Conservation (phyloP, 23 tunicate species). For the Trididemnum clinides region DNA sequence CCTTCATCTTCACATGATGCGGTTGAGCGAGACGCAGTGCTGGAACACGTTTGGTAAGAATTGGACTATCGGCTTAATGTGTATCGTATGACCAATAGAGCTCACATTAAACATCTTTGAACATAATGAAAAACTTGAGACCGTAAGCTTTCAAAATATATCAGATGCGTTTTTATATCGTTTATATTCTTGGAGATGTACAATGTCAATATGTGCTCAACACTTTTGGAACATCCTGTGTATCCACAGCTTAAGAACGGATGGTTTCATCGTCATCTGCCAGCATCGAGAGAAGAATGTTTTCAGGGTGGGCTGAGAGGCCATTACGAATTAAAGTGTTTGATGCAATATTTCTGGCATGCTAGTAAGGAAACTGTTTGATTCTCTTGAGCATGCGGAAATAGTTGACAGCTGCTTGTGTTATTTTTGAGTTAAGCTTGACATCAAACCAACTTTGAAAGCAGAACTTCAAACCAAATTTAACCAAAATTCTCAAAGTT, state of each 20-base stretch:
- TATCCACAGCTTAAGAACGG: conserved; percentile 8
- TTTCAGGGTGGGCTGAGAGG: conserved; percentile 34
- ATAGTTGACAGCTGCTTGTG: conserved; percentile 6
- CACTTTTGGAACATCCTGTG: too few species aligned
- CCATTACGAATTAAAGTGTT: not conserved
- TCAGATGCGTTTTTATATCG: too few species aligned
- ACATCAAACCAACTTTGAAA: conserved; percentile 40
- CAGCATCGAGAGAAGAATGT: conserved; percentile 21
- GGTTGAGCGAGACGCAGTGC: too few species aligned
- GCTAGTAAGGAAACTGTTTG: conserved; percentile 15
- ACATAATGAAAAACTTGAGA: too few species aligned
- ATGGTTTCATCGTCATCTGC: not conserved
- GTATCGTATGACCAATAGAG: too few species aligned
- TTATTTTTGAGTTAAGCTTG: not conserved
- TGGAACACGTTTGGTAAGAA: too few species aligned
- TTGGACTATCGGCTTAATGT: too few species aligned
- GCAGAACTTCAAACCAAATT: not conserved
- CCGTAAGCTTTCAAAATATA: too few species aligned
- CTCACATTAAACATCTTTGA: too few species aligned
- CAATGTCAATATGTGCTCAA: too few species aligned
- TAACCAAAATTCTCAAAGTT: not conserved
- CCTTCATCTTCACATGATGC: too few species aligned
- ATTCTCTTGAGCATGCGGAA: conserved; percentile 20
- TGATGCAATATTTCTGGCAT: conserved; percentile 1
- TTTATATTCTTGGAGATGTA: too few species aligned